Evolutionary conservation across 2,113 vertebrate genomes (phyloP).

Genomic region (Melozone crissalis): DNA sequence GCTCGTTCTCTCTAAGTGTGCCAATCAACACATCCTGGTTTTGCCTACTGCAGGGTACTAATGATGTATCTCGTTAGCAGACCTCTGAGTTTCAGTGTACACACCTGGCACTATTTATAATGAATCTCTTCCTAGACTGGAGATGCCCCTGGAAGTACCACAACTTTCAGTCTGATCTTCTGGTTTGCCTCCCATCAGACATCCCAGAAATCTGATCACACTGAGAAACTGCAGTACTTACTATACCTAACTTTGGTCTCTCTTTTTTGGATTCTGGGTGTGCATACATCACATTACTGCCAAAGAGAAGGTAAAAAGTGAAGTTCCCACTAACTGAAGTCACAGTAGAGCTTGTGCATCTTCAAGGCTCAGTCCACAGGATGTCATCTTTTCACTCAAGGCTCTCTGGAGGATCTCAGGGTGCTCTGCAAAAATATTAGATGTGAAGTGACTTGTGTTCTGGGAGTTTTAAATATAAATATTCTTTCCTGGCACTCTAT

Average conservation of each 20-base stretch:
- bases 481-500: neutral
- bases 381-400: neutral
- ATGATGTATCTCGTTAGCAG: neutral
- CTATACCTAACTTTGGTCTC: too few species aligned
- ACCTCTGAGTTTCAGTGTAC: accelerated
- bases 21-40: neutral
- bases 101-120: neutral
- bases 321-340: neutral
- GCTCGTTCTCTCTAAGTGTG: neutral
- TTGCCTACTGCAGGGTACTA: neutral
- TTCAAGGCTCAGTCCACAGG: neutral
- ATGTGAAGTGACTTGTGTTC: neutral
- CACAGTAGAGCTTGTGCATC: neutral
- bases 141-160: neutral
- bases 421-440: neutral
- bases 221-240: neutral
- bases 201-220: neutral
- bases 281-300: accelerated
- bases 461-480: neutral
- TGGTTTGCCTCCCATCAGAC: neutral
- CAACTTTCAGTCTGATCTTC: neutral
- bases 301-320: neutral
- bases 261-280: neutral
- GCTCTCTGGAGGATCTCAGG: neutral
- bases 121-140: neutral